Evolutionary conservation across 2,113 vertebrate species (phyloP), one percentile per base, ranked within the genome.

Genomic region (Poeciliopsis turrubarensis): DNA sequence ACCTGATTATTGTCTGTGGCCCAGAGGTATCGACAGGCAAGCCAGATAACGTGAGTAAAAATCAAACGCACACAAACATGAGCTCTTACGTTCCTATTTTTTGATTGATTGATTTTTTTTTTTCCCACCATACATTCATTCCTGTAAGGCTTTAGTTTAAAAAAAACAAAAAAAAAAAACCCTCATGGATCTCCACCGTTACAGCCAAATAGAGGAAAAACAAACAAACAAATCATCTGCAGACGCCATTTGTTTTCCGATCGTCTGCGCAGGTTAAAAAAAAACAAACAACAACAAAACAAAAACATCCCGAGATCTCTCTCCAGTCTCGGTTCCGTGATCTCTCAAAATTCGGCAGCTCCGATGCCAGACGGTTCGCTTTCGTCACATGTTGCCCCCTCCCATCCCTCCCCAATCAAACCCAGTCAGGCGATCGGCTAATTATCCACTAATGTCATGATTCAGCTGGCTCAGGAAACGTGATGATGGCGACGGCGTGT

Each of bases 401-500:
- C 14, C 61, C 10, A 7, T 29, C 10, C 9, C 9, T 10, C 73
- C 72, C 65, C 47, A 82, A 78, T 87, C 86, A 80, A 75, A 87
- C n/a, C 66, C 87, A 68, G 73, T 75, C 73, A 39, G 72, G 74
- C 79, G 68, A 72, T 66, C 13, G 34, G 80, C 86, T 89, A 93
- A 95, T 95, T 95, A 90, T 82, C 69, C 3, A 68, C 84, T 86
- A 93, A 92, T 88, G 91, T 86, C 90, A 89, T 75, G 84, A 90
- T 86, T 91, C 87, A 81, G 81, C 84, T 83, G 79, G 75, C 84
- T 77, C 82, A 65, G 82, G 75, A 83, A 91, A 89, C 82, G 47
- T 79, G 77, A 26, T 9, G 75, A 26, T 12, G 72, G n/a, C 30
- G 64, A 9, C 62, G 79, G 65, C 15, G 80, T 57, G 60, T 65